Evolutionary conservation across 1,140 invertebrate genomes (phyloP), one percentile per base, ranked within the genome.

Genomic region (Gryllus bimaculatus): DNA sequence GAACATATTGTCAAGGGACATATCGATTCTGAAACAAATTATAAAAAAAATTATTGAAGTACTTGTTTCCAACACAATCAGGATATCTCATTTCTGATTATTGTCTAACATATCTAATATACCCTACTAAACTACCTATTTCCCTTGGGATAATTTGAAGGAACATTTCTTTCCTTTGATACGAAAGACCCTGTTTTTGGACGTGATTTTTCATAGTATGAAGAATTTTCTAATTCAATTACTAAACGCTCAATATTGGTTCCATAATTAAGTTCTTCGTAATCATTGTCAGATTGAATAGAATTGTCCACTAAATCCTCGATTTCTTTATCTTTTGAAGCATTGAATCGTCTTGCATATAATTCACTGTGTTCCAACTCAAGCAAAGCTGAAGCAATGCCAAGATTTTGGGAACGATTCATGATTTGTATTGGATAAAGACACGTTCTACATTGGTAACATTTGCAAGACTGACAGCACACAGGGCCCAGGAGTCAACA

Each of bases 1-100:
- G 83, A 94, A 92, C 95, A 96, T 96, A 83, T 93, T 93, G 83
- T 93, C 93, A 85, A 96, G 85, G 80, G 94, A 94, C 94, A 96
- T 95, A 83, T 88, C 89, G 82, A 93, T 88, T 84, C 91, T 93
- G 86, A 78, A 91, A 90, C 48, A 48, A 82, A 83, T 82, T 79
- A 79, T 39, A 39, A 75, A 81, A 77, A 82, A 78, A 80, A 18
- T 82, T 3, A 21, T 81, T 48, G 73, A 75, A 47, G n/a, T 39
- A 20, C 49, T 80, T 6, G 2, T 26, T 10, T n/a, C n/a, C 20
- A 76, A 26, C 7, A 21, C 6, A 39, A 76, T 26, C 76, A 47
- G 48, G 8, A 48, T 2, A 48, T 8, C 26, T 8, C 47, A 77
- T 48, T 7, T n/a, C 26, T n/a, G 48, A 47, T 18, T 47, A 76